Percentiles rank a stretch among this genome's conserved stretches.
phyloP scores from a whole-genome alignment of 2,797 vertebrate species.

The Poecilia picta region DNA sequence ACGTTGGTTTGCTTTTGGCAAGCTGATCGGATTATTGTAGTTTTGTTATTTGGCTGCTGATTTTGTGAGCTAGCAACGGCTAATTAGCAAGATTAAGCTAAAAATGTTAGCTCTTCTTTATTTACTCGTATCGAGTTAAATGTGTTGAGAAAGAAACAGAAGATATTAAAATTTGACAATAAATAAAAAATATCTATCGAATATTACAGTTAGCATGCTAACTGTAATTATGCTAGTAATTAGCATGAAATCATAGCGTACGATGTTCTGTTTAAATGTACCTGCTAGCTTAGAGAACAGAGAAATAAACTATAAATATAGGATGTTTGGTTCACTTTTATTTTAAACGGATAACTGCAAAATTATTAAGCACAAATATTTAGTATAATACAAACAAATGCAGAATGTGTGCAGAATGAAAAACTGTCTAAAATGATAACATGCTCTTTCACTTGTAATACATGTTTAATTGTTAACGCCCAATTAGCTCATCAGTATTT shows the following conservation, averaged over 20 bases:
- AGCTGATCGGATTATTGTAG: too few relatives aligned
- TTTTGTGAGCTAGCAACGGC: not conserved
- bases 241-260: not conserved
- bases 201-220: not conserved
- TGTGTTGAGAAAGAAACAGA: not conserved
- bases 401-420: too few relatives aligned
- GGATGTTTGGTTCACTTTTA: not conserved
- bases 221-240: not conserved
- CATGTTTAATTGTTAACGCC: not conserved
- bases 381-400: not conserved
- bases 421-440: not conserved
- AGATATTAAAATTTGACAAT: not conserved
- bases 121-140: not conserved
- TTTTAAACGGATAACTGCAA: not conserved
- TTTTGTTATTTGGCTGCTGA: too few relatives aligned
- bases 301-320: not conserved
- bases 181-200: not conserved
- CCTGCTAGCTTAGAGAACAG: not conserved
- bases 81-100: not conserved
- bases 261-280: not conserved
- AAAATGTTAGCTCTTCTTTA: not conserved
- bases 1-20: too few relatives aligned
- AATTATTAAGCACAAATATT: not conserved
- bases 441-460: not conserved
- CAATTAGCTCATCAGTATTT: not conserved